Evolutionary conservation across 2,113 vertebrate species (phyloP).

Genomic region (Oncorhynchus tshawytscha): DNA sequence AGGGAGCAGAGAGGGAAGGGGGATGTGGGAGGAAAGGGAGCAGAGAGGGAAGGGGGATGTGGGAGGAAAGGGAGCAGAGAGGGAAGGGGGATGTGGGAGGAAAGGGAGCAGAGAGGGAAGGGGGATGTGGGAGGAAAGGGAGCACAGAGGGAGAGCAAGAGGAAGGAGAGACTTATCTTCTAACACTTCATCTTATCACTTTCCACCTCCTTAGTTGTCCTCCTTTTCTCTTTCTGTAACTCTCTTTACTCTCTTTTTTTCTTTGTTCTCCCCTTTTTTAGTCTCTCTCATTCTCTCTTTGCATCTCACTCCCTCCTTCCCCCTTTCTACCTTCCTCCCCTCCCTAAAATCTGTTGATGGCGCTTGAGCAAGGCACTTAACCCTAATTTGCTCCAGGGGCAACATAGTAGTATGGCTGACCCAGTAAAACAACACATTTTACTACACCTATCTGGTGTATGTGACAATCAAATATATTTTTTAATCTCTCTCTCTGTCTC

Average conservation of each 20-base stretch:
- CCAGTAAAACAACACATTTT: too few relatives aligned
- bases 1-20: too few relatives aligned
- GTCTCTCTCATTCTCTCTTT: neutral
- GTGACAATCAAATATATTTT: neutral
- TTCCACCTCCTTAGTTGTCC: slow-evolving; percentile 21
- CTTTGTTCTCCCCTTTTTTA: neutral
- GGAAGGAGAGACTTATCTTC: slow-evolving; percentile 49
- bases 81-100: too few relatives aligned
- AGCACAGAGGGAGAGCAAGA: slow-evolving; percentile 6
- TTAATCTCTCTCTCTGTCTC: neutral
- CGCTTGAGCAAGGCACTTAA: too few relatives aligned
- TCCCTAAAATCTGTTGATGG: neutral
- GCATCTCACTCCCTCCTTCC: neutral
- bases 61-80: too few relatives aligned
- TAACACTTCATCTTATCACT: slow-evolving; percentile 46
- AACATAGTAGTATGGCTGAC: too few relatives aligned
- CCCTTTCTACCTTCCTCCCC: neutral
- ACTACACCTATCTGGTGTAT: too few relatives aligned
- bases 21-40: too few relatives aligned
- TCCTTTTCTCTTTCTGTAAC: slow-evolving; percentile 8
- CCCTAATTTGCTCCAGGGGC: too few relatives aligned
- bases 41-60: too few relatives aligned
- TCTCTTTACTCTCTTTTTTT: neutral
- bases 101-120: too few relatives aligned
- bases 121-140: slow-evolving; percentile 18